A percentile compares a stretch with the other conserved stretches of the same genome.
phyloP scores from a whole-genome alignment of 2,888 invertebrate genomes.

The Operophtera brumata region DNA sequence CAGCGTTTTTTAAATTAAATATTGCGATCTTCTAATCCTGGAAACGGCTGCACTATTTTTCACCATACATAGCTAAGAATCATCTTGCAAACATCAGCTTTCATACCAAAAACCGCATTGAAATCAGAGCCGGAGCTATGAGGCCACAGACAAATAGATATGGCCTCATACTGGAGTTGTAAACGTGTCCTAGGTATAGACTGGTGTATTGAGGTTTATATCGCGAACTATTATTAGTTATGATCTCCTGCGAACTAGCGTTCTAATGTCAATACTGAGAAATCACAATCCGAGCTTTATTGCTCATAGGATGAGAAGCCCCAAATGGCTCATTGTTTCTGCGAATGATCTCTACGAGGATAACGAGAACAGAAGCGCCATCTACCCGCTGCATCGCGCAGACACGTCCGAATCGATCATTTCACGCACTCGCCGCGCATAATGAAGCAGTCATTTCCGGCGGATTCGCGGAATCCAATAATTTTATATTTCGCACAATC shows the following conservation, averaged over 20 bases:
- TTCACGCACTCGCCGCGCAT: conserved; percentile 68
- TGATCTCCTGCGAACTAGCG: background rate
- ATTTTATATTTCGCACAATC: conserved; percentile 62
- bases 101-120: too few species aligned
- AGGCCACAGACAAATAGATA: too few species aligned
- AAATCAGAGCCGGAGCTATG: too few species aligned
- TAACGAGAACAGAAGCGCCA: conserved; percentile 50
- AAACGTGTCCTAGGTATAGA: too few species aligned
- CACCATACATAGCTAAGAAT: too few species aligned
- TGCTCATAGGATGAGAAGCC: conserved; percentile 34
- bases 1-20: too few species aligned
- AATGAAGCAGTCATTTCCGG: conserved; percentile 73
- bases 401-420: conserved; percentile 63
- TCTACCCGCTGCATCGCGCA: conserved; percentile 38
- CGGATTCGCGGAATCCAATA: conserved; percentile 67
- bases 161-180: too few species aligned
- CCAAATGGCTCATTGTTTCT: conserved; percentile 39
- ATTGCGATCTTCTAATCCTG: too few species aligned
- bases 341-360: conserved; percentile 56
- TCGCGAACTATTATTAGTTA: background rate
- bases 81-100: too few species aligned
- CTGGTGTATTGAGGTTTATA: conserved; percentile 17
- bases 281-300: conserved; percentile 29
- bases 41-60: too few species aligned
- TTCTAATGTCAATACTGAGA: background rate